Evolutionary conservation across 2,113 vertebrate species (phyloP), one percentile per base, ranked within the genome.

Genomic region (Clinocottus analis): DNA sequence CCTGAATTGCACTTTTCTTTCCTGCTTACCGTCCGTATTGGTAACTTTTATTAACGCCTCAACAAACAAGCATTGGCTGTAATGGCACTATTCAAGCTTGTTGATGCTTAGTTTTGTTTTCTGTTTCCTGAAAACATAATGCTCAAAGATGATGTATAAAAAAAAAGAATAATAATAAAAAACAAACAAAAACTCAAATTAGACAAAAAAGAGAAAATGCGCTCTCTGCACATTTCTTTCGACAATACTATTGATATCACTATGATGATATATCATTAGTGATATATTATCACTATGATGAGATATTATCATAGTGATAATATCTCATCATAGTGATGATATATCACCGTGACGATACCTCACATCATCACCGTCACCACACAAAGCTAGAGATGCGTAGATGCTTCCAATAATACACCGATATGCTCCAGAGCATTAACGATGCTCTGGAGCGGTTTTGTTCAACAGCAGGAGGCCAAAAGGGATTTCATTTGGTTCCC

Each of bases 121-220:
- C 98, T 98, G 97, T 99, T 99, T 99, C 94, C 97, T 99, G 97
- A 96, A 98, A 96, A 95, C 77, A 95, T 93, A 95, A 94, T 91
- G 91, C 92, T 95, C 92, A 96, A 95, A 91, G 89, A 96, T 89
- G 94, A 65, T 74, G 8, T 39, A 19, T 13, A 51, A 63, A 41
- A 66, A 90, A 85, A 41, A 77, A 49, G 9, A 94, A 74, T 92
- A 96, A 80, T 83, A 79, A 85, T 66, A 66, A 79, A 75, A 75
- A 84, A 74, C 23, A 90, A 90, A 87, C 31, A 79, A 84, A 67
- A 85, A 91, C 92, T 92, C 90, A 96, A 84, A 87, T 81, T 39
- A 63, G 94, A 95, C 89, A 94, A 92, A 93, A n/a, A 93, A 91
- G 39, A 87, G 87, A 73, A 93, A 94, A 93, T 91, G 77, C 86